Evolutionary conservation across 2,888 invertebrate species (phyloP).

Genomic region (Steinernema carpocapsae): DNA sequence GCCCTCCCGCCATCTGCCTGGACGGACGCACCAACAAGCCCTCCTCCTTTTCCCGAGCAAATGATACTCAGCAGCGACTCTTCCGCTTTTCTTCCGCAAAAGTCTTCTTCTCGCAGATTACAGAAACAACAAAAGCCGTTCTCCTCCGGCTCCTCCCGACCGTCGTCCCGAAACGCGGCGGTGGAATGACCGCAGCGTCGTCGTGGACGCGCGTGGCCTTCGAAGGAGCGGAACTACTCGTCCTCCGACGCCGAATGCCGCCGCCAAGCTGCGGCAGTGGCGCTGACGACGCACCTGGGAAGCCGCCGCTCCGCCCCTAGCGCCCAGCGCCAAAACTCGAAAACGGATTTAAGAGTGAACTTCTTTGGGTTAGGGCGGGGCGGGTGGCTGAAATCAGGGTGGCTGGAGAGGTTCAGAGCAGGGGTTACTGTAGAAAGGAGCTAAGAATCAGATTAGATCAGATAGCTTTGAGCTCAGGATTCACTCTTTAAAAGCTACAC

Average conservation of each 20-base stretch:
- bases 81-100: background rate
- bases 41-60: background rate
- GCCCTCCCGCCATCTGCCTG: too few relatives aligned
- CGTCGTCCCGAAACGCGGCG: background rate
- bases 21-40: background rate
- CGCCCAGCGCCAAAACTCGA: constrained; percentile 8
- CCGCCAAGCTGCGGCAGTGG: constrained; percentile 9
- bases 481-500: too few relatives aligned
- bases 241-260: constrained; percentile 21
- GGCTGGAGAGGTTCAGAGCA: background rate
- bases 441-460: background rate
- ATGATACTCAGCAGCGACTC: constrained; percentile 28
- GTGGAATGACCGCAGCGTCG: constrained; percentile 2
- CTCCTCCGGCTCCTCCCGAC: background rate
- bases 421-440: background rate
- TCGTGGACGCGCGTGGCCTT: constrained; percentile 19
- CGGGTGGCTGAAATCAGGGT: too few relatives aligned
- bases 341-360: background rate
- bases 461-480: too few relatives aligned
- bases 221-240: constrained; percentile 27
- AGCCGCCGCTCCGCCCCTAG: constrained; percentile 23
- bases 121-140: background rate
- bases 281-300: constrained; percentile 30
- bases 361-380: too few relatives aligned
- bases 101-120: background rate